phyloP scores from a whole-genome alignment of 2,888 invertebrate genomes.

The Napeogenes inachia region DNA sequence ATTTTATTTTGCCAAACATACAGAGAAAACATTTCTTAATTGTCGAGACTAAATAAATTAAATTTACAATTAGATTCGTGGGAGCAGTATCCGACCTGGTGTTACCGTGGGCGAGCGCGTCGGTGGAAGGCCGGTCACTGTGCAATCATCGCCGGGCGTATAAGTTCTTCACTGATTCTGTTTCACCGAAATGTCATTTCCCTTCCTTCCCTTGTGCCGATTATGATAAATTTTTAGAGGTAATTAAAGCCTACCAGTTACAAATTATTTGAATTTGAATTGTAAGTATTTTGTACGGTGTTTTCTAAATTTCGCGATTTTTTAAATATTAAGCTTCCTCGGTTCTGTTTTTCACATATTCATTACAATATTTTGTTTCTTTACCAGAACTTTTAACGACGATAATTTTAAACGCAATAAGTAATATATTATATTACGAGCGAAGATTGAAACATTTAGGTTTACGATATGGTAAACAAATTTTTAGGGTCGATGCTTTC shows the following conservation, averaged over 20 bases:
- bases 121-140: conserved; percentile 87
- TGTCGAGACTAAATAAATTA: background rate
- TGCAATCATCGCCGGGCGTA: conserved; percentile 96
- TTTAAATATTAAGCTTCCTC: no score
- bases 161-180: conserved; percentile 96
- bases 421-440: no score
- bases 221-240: conserved; percentile 88
- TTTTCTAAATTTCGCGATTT: no score
- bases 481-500: conserved; percentile 69
- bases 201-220: conserved; percentile 92
- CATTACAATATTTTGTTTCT: no score
- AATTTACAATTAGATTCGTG: conserved; percentile 77
- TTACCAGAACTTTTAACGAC: no score
- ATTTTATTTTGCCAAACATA: no score
- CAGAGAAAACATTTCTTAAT: no score
- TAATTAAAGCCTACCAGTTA: conserved; percentile 32
- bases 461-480: conserved; percentile 25
- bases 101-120: conserved; percentile 84
- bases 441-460: background rate
- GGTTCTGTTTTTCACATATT: no score
- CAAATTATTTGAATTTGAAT: background rate
- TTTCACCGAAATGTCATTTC: conserved; percentile 93
- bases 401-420: no score
- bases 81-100: conserved; percentile 94
- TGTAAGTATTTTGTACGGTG: no score